A percentile compares a stretch with the other conserved stretches of the same genome.
Evolutionary conservation across 1,140 invertebrate genomes (phyloP).

Genomic region (Planococcus citri): DNA sequence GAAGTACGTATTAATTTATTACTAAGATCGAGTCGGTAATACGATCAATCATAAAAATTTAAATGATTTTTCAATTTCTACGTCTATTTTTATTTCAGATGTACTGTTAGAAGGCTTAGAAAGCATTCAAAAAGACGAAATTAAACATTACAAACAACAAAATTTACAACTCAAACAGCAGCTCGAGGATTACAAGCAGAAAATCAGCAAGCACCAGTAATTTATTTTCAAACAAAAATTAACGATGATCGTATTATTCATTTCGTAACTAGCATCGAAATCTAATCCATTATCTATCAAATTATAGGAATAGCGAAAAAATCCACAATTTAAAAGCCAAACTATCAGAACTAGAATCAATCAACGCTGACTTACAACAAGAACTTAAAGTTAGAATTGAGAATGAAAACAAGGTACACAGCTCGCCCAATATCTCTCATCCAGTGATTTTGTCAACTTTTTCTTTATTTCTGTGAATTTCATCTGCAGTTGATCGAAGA

Average conservation of each 20-base stretch:
- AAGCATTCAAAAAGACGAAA: constrained; percentile 25
- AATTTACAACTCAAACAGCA: constrained; percentile 37
- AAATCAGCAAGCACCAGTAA: constrained; percentile 7
- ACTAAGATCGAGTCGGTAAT: too few relatives aligned
- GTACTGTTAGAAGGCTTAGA: constrained; percentile 24
- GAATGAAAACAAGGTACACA: neutral
- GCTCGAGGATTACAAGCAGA: constrained; percentile 36
- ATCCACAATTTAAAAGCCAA: constrained; percentile 4
- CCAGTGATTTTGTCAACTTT: too few relatives aligned
- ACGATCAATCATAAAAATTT: neutral
- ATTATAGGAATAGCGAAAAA: constrained; percentile 1
- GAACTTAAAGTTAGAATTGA: neutral
- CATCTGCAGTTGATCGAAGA: constrained; percentile 36
- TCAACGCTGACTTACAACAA: neutral
- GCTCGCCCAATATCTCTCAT: too few relatives aligned
- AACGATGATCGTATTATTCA: neutral
- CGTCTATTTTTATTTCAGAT: constrained; percentile 22
- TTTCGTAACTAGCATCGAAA: too few relatives aligned
- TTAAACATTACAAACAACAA: constrained; percentile 37
- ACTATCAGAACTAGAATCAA: neutral
- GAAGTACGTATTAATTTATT: constrained; percentile 30
- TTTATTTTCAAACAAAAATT: neutral
- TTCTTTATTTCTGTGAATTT: neutral
- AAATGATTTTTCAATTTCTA: neutral
- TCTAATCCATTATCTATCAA: neutral